Evolutionary conservation across 2,113 vertebrate species (phyloP).

Genomic region (Macquaria australasica): DNA sequence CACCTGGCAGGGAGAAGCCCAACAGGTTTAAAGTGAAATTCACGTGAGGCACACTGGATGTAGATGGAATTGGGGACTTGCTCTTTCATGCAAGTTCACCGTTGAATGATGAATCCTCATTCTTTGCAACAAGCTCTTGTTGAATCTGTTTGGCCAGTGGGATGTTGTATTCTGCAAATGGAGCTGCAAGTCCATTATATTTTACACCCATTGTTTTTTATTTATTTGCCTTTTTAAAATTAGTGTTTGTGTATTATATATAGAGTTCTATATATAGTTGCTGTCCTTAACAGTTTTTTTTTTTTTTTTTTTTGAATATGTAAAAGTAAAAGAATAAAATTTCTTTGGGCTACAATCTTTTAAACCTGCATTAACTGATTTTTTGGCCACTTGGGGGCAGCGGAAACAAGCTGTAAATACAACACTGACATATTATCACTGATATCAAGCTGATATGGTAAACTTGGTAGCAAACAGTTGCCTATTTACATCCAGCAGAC

Average conservation of each 20-base stretch:
- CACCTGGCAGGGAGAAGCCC: background rate
- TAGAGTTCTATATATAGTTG: too few species aligned
- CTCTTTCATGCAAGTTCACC: background rate
- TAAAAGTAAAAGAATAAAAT: background rate
- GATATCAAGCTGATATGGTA: background rate
- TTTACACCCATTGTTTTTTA: background rate
- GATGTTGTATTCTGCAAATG: background rate
- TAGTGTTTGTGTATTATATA: too few species aligned
- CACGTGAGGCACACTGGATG: background rate
- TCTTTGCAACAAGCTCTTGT: conserved; percentile 1
- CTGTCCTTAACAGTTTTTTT: too few species aligned
- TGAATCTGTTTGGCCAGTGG: background rate
- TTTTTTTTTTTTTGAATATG: too few species aligned
- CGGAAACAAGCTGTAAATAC: background rate
- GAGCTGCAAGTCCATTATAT: background rate
- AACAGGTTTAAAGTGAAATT: background rate
- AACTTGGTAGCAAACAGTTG: background rate
- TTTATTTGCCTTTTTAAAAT: background rate
- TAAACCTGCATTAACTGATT: background rate
- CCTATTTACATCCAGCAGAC: background rate
- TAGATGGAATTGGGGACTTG: background rate
- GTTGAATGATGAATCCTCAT: background rate
- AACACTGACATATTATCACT: background rate
- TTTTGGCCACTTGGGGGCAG: background rate
- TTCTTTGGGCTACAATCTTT: background rate